Evolutionary conservation across 1,140 invertebrate genomes (phyloP), one percentile per base, ranked within the genome.

Genomic region (Amyelois transitella): DNA sequence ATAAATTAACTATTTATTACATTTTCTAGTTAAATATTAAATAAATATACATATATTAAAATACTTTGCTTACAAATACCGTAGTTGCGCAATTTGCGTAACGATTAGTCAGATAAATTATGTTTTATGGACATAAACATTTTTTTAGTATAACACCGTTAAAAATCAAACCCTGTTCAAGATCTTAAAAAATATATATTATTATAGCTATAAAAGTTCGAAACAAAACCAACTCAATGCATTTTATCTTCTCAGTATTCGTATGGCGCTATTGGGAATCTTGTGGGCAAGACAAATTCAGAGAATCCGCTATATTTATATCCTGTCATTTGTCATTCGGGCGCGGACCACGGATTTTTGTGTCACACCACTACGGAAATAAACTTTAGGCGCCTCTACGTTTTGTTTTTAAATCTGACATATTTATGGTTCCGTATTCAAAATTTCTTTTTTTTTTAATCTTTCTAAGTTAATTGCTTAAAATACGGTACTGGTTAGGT

Each of bases 281-380:
- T 19, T 21, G 19, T 4, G 19, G 12, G 20, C n/a, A 21, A 21
- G 18, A 48, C 3, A 17, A 18, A 48, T 48, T 48, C 45, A 54
- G 43, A 55, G 55, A 57, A 60, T 54, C 43, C 45, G 55, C 44
- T 48, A 60, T 66, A 62, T 66, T 66, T 66, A 58, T 66, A 66
- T 48, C 60, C 14, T 51, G 55, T 57, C 54, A 62, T 66, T 66
- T 66, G 55, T 66, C 64, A 66, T 66, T 52, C 43, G 18, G 24
- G 43, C 43, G 53, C 43, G 49, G 45, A 51, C 14, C 28, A 44
- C 28, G 32, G 32, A 60, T 66, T 58, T 64, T 54, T 55, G 56
- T 66, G 64, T 66, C 64, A 62, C 32, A 38, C 32, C 2, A 14
- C 54, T 47, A 22, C 53, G 51, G 44, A 59, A 66, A 66, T 62